phyloP scores from a whole-genome alignment of 1,140 invertebrate genomes.

The Scaptomyza pallida region DNA sequence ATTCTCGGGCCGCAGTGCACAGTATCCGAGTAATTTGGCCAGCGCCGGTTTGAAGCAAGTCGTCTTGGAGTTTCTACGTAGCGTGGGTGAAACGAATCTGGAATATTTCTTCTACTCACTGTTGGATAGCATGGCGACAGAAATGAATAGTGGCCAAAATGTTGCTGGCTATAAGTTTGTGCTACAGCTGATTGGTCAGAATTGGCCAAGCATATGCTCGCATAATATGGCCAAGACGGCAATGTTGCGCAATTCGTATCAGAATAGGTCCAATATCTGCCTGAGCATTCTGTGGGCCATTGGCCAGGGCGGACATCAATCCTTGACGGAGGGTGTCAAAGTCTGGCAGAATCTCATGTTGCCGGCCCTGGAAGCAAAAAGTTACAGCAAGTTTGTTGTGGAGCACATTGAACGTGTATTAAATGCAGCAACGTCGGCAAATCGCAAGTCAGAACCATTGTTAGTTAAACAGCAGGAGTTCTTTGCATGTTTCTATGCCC shows the following conservation, averaged over 20 bases:
- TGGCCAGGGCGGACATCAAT: slow-evolving; percentile 89
- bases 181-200: slow-evolving; percentile 88
- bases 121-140: slow-evolving; percentile 86
- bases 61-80: slow-evolving; percentile 78
- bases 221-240: slow-evolving; percentile 87
- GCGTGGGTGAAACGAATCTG: slow-evolving; percentile 84
- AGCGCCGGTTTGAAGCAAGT: slow-evolving; percentile 45
- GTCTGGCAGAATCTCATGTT: slow-evolving; percentile 93
- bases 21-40: slow-evolving; percentile 73
- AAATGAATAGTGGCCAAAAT: slow-evolving; percentile 75
- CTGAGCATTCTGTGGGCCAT: slow-evolving; percentile 91
- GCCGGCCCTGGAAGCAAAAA: slow-evolving; percentile 89
- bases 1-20: slow-evolving; percentile 69
- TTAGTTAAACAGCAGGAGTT: slow-evolving; percentile 80
- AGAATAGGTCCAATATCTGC: slow-evolving; percentile 91
- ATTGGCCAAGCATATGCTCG: slow-evolving; percentile 87
- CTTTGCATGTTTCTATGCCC: slow-evolving; percentile 84
- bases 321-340: slow-evolving; percentile 89
- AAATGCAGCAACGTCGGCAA: slow-evolving; percentile 56
- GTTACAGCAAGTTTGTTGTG: slow-evolving; percentile 89
- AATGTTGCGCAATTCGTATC: slow-evolving; percentile 89
- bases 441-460: slow-evolving; percentile 36
- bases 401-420: slow-evolving; percentile 89
- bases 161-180: slow-evolving; percentile 89
- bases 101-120: slow-evolving; percentile 87